A percentile compares a stretch with the other conserved stretches of the same genome.
These are phyloP conservation scores for Tipula unca DNA, from an alignment of 2,888 invertebrate species.

Conservation along the genomic window DNA sequence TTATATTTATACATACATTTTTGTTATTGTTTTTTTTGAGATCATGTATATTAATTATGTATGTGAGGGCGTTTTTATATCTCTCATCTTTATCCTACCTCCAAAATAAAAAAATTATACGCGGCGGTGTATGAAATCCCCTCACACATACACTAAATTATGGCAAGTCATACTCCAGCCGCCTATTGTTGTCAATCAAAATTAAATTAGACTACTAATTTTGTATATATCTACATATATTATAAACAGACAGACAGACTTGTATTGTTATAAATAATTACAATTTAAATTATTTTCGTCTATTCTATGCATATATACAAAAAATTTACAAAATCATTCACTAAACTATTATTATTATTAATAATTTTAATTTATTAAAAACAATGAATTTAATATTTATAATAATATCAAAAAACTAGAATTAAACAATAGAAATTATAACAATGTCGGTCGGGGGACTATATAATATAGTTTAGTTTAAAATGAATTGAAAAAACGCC, in stretches of 20 bases:
- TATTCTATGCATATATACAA: neutral
- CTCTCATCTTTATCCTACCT: neutral
- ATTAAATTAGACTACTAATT: conserved; percentile 8
- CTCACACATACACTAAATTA: neutral
- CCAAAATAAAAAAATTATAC: neutral
- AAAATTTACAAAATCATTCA: neutral
- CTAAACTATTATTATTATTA: neutral
- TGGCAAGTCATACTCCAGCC: neutral
- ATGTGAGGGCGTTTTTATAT: neutral
- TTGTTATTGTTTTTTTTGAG: no score
- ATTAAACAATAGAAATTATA: neutral
- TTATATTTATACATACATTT: neutral
- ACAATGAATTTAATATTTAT: neutral
- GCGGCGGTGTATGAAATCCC: no score
- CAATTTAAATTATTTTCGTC: neutral
- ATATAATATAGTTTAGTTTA: neutral
- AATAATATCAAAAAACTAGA: neutral
- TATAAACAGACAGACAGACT: neutral
- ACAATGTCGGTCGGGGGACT: neutral
- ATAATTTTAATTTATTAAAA: conserved; percentile 1
- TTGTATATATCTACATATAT: neutral
- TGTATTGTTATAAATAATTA: neutral
- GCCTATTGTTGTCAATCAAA: neutral
- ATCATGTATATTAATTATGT: neutral
- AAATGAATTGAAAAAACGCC: neutral